Conservation (phyloP, 2,113 vertebrate species). For the Leiothrix lutea region DNA sequence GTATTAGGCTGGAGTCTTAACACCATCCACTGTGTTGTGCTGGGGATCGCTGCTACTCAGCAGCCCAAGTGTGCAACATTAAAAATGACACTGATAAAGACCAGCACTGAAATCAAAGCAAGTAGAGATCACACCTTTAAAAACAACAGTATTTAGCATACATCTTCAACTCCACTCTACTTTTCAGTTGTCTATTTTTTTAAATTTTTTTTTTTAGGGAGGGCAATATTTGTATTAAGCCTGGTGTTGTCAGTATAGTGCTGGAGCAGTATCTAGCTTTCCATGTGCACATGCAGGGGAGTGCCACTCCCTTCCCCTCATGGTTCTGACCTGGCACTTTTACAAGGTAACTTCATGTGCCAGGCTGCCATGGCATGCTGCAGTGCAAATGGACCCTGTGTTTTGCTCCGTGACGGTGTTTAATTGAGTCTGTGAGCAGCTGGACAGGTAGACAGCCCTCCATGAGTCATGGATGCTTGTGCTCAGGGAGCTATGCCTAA, state of each 20-base stretch:
- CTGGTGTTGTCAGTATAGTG: not conserved
- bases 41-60: not conserved
- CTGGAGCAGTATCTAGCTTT: not conserved
- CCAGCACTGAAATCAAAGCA: not conserved
- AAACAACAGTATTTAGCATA: not conserved
- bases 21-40: not conserved
- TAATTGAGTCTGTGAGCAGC: not conserved
- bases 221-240: not conserved
- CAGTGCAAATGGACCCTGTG: not conserved
- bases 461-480: not conserved
- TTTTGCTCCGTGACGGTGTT: not conserved
- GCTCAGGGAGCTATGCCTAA: not conserved
- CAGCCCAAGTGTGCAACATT: not conserved
- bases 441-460: not conserved
- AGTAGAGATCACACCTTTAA: not conserved
- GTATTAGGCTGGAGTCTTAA: not conserved
- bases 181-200: too few species aligned
- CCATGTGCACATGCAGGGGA: accelerated
- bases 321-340: not conserved
- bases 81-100: not conserved
- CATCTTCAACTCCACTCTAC: not conserved
- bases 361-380: not conserved
- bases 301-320: not conserved
- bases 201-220: not conserved
- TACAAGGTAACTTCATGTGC: not conserved